These are phyloP conservation scores for Lampris megalopsis DNA, from an alignment of 2,113 vertebrate species.

Conservation along the genomic window DNA sequence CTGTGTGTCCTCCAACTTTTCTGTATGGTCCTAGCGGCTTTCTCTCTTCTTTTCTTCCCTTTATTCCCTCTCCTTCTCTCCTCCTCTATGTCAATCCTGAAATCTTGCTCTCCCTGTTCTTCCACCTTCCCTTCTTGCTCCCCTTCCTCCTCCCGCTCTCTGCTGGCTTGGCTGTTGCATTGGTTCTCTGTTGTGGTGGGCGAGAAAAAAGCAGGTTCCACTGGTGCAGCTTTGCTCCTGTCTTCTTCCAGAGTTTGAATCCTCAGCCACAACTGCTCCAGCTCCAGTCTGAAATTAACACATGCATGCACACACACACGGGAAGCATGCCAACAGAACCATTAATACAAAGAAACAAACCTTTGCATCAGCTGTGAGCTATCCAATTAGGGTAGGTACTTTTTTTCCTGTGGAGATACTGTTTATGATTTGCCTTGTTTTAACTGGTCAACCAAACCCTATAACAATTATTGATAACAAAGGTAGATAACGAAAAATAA, in stretches of 20 bases:
- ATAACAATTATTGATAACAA: not conserved
- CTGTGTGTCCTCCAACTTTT: conserved; percentile 80
- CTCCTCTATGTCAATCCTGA: not conserved
- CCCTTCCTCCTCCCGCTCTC: conserved; percentile 19
- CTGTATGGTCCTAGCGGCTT: conserved; percentile 84
- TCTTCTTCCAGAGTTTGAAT: conserved; percentile 60
- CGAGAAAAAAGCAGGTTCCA: conserved; percentile 10
- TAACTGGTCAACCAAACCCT: no score
- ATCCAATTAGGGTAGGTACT: not conserved
- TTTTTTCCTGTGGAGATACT: not conserved
- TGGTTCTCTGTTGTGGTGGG: conserved; percentile 6
- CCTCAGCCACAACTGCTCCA: conserved; percentile 48
- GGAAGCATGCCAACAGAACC: not conserved
- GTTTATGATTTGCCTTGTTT: not conserved
- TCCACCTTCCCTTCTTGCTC: conserved; percentile 4
- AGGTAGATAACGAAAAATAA: no score
- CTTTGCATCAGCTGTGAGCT: not conserved
- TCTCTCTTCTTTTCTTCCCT: conserved; percentile 32
- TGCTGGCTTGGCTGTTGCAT: not conserved
- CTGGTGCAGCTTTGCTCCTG: conserved; percentile 8
- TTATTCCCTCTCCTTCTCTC: not conserved
- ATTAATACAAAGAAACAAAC: not conserved
- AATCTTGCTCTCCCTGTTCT: not conserved
- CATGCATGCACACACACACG: not conserved
- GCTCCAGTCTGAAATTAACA: conserved; percentile 64